Base-by-base conservation (phyloP, 2,113 vertebrate species). In the Anhinga rufa region DNA sequence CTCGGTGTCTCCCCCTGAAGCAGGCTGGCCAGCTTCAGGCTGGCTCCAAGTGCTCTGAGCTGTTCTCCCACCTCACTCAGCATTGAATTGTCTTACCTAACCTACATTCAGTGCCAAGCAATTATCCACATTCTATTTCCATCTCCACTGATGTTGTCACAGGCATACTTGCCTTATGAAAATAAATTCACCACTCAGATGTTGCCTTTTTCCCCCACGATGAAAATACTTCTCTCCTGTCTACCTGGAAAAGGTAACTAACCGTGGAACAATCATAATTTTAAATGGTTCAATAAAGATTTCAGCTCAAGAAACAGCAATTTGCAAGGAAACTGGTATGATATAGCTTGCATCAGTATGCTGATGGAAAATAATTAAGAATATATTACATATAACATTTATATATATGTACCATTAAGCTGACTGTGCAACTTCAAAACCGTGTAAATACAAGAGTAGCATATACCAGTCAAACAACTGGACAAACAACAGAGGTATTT, bases 251-350 rank as follows among this genome's bases (percentile, higher is more conserved):
- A 66, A 71, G 28, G 26, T 25, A 82, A 68, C 55, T 36, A 82
- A 28, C 38, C 2, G 0, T 9, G n/a, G 5, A 75, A 69, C 3
- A 60, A 69, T 15, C 17, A 32, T 10, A 0, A 48, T 62, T 62
- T 88, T 22, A 88, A 68, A 55, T 7, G 25, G 12, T 9, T 78
- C 38, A 60, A 21, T 38, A 60, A 81, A 68, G 64, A 77, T 77
- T 86, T 74, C 5, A 18, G 42, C 26, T 78, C 32, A 64, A 81
- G 42, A 16, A 82, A 66, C 15, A 74, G 46, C 14, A 58, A 12
- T 19, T 49, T 92, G 17, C 36, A 72, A 46, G 25, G 17, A 74
- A 70, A 9, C 0, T 4, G 25, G 14, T 48, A 60, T 51, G 48
- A 38, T 22, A 22, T 2, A 62, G 14, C 7, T 22, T 76, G 44